phyloP scores from a whole-genome alignment of 2,113 vertebrate species.

The Gopherus evgoodei region DNA sequence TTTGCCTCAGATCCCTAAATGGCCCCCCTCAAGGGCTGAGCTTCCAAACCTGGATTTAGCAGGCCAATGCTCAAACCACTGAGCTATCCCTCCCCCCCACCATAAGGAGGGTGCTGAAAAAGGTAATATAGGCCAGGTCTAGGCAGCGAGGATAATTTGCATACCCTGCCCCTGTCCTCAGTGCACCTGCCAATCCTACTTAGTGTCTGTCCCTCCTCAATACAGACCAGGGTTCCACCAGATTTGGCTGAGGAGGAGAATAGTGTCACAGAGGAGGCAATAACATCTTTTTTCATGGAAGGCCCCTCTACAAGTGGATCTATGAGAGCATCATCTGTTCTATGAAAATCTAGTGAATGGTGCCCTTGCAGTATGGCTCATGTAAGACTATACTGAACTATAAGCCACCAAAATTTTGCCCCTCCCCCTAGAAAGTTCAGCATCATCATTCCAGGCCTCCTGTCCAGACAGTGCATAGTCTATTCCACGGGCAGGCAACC shows the following conservation, averaged over 20 bases:
- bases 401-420: background rate
- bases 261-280: rapidly evolving
- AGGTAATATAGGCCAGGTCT: background rate
- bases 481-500: background rate
- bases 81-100: no score
- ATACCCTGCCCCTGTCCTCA: background rate
- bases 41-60: no score
- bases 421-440: background rate
- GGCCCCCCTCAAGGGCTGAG: no score
- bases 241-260: background rate
- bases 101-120: background rate
- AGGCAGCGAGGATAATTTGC: background rate
- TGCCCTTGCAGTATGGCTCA: background rate
- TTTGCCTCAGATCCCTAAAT: no score
- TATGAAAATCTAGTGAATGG: background rate
- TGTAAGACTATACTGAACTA: background rate
- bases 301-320: background rate
- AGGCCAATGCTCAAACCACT: no score
- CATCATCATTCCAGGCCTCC: background rate
- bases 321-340: background rate
- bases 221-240: background rate
- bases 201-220: background rate
- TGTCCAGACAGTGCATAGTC: background rate
- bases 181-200: background rate
- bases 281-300: background rate